These are phyloP conservation scores for Cyanoliseus patagonus DNA, from an alignment of 2,113 vertebrate genomes.

Conservation along the genomic window DNA sequence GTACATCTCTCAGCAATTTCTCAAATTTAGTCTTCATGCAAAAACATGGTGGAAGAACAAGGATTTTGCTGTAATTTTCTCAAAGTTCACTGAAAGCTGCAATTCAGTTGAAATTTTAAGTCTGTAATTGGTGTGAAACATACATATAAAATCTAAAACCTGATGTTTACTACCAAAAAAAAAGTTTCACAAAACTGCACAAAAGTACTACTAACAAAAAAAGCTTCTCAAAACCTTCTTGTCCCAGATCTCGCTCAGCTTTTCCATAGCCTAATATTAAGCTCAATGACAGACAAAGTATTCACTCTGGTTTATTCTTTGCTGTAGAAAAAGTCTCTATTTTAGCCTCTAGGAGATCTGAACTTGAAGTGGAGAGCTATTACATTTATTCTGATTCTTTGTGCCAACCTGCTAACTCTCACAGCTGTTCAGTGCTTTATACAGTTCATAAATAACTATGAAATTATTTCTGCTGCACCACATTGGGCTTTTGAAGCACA, in stretches of 20 bases:
- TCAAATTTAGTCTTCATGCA: neutral
- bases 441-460: neutral
- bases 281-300: neutral
- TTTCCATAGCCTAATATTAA: neutral
- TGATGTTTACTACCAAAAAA: neutral
- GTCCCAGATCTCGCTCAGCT: neutral
- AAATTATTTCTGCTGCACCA: neutral
- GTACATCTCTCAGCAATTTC: neutral
- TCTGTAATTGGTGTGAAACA: neutral
- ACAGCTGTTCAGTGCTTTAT: neutral
- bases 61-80: neutral
- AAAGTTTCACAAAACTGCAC: neutral
- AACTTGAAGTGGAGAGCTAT: neutral
- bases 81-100: neutral
- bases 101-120: neutral
- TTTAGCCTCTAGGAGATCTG: neutral
- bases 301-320: neutral
- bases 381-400: neutral
- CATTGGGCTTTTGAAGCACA: neutral
- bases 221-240: neutral
- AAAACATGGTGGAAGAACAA: neutral
- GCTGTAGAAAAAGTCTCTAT: neutral
- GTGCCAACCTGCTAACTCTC: neutral
- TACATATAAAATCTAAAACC: neutral
- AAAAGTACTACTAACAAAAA: neutral